Evolutionary conservation across 2,797 vertebrate genomes (phyloP), one percentile per base, ranked within the genome.

Genomic region (Argya squamiceps): DNA sequence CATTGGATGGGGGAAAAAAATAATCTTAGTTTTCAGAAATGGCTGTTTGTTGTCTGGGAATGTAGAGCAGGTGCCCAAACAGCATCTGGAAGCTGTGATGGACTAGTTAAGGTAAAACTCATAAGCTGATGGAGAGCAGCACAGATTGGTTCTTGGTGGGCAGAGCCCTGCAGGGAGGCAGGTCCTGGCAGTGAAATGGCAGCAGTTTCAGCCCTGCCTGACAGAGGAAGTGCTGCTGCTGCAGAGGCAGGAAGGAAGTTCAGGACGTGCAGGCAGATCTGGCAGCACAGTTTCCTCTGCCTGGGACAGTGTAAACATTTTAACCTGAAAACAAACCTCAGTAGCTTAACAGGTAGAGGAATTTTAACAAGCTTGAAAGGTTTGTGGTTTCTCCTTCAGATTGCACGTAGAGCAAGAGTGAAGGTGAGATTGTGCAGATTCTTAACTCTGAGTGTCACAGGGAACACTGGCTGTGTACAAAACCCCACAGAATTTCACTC

Each of bases 151-250:
- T 92, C 32, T 64, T 22, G n/a, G 27, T 36, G 2, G 2, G 56
- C 3, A 27, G 27, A 52, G 32, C 24, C 44, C 69, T 12, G 24
- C 78, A 41, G 67, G 43, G 9, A 68, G 87, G 75, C 56, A 56
- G 1, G 17, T 87, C 39, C 71, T 44, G 5, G 71, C 34, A 90
- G 15, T 78, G 93, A 89, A 96, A 94, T 84, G 87, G 70, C 89
- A 88, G 73, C 77, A 39, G 60, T 64, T 93, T 70, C n/a, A 37
- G 52, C 21, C 17, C 79, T 32, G 76, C 15, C 41, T 76, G 56
- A 78, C 92, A 92, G 85, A 82, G 97, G 93, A 96, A 94, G 60
- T 32, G 13, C 4, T 34, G 65, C 58, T 80, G 91, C 84, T 93
- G 92, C 70, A 0, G 46, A 23, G 43, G 30, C 85, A 95, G 96